phyloP scores from a whole-genome alignment of 2,797 vertebrate species.

The Hippoglossus hippoglossus region DNA sequence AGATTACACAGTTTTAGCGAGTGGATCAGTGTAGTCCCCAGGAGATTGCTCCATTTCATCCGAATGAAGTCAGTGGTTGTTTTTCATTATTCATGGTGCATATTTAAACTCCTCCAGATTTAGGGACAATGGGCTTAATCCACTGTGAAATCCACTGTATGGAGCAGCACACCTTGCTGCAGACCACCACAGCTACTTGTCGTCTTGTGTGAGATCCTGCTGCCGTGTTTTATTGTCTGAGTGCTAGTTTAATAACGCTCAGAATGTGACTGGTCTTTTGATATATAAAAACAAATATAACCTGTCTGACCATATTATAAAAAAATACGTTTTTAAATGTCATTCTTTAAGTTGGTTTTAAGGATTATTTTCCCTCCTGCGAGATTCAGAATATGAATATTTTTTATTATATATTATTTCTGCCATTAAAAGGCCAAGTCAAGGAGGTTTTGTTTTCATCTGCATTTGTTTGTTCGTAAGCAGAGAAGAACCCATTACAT shows the following conservation, averaged over 20 bases:
- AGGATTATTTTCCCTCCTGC: slow-evolving; percentile 4
- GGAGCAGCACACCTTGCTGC: slow-evolving; percentile 48
- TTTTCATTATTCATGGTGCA: slow-evolving; percentile 82
- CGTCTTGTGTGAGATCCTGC: not conserved
- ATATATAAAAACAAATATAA: slow-evolving; percentile 21
- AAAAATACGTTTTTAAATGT: slow-evolving; percentile 17
- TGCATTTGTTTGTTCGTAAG: no score
- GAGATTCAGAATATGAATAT: not conserved
- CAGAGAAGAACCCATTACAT: no score
- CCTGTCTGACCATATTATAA: slow-evolving; percentile 15
- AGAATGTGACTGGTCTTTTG: not conserved
- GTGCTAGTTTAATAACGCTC: slow-evolving; percentile 26
- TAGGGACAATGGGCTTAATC: slow-evolving; percentile 77
- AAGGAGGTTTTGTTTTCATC: no score
- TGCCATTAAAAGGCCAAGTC: no score
- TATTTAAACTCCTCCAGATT: slow-evolving; percentile 73
- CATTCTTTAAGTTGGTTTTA: slow-evolving; percentile 32
- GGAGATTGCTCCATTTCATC: slow-evolving; percentile 76
- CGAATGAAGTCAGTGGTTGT: slow-evolving; percentile 69
- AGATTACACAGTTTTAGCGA: slow-evolving; percentile 76
- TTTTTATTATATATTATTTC: no score
- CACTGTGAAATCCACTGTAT: slow-evolving; percentile 70
- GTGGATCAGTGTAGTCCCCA: slow-evolving; percentile 71
- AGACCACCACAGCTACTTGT: slow-evolving; percentile 53
- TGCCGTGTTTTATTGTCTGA: slow-evolving; percentile 26